These are phyloP conservation scores for Philotrypesis tridentata DNA, from an alignment of 1,140 invertebrate genomes.

Conservation along the genomic window DNA sequence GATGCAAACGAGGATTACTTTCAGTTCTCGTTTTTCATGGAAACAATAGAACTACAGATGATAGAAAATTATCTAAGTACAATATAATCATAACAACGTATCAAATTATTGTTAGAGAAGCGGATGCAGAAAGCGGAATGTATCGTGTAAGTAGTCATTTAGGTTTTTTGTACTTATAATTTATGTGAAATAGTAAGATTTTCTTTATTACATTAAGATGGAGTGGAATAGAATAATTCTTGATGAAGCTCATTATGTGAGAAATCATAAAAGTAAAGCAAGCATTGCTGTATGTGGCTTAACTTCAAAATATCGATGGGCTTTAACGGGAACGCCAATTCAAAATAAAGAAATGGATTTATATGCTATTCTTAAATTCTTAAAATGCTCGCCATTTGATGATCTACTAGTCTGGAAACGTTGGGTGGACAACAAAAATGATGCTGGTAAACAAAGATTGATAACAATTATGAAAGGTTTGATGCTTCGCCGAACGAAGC, in stretches of 20 bases:
- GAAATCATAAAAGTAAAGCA: slow-evolving; percentile 88
- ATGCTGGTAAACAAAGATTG: slow-evolving; percentile 82
- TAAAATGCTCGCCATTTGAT: slow-evolving; percentile 90
- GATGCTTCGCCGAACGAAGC: slow-evolving; percentile 89
- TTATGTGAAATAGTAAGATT: slow-evolving; percentile 44
- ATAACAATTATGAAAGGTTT: slow-evolving; percentile 86
- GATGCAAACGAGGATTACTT: slow-evolving; percentile 78
- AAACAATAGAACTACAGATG: slow-evolving; percentile 79
- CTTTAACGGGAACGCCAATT: slow-evolving; percentile 94
- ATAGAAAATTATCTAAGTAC: slow-evolving; percentile 77
- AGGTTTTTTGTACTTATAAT: slow-evolving; percentile 3
- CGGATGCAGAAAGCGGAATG: slow-evolving; percentile 57
- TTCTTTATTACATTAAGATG: slow-evolving; percentile 68
- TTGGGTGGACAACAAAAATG: slow-evolving; percentile 84
- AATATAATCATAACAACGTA: slow-evolving; percentile 89
- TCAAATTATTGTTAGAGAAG: slow-evolving; percentile 78
- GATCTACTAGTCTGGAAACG: slow-evolving; percentile 81
- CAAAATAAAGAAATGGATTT: slow-evolving; percentile 95
- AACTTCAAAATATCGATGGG: slow-evolving; percentile 82
- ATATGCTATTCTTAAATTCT: slow-evolving; percentile 90
- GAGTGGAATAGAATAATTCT: slow-evolving; percentile 90
- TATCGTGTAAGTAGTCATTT: slow-evolving; percentile 54
- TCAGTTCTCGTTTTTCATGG: slow-evolving; percentile 88
- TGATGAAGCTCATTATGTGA: slow-evolving; percentile 94
- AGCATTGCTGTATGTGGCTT: slow-evolving; percentile 83